phyloP scores from a whole-genome alignment of 2,888 invertebrate species.

The Microctonus aethiopoides region DNA sequence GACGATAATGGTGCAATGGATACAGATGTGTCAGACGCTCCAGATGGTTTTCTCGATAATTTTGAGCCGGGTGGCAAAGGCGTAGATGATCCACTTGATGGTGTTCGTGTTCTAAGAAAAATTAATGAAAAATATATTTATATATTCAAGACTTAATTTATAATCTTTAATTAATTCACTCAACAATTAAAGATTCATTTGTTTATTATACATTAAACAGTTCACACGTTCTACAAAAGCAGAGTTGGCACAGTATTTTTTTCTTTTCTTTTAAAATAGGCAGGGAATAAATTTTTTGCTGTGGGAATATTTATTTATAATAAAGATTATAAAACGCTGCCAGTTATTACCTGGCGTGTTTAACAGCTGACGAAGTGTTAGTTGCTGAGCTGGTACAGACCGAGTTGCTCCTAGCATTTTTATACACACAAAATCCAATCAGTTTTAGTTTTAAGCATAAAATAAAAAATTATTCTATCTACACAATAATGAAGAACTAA shows the following conservation, averaged over 20 bases:
- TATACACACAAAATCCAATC: constrained; percentile 41
- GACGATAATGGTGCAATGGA: constrained; percentile 69
- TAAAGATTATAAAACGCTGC: constrained; percentile 25
- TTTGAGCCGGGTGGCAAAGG: constrained; percentile 76
- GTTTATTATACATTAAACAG: neutral
- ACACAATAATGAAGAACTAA: neutral
- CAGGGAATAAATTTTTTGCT: too few species aligned
- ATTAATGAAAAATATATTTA: constrained; percentile 44
- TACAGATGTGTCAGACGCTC: constrained; percentile 75
- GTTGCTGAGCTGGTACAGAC: constrained; percentile 64
- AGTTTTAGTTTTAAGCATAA: constrained; percentile 34
- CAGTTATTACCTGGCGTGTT: constrained; percentile 62
- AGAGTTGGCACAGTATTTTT: neutral
- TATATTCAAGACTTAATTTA: neutral
- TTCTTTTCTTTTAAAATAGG: neutral
- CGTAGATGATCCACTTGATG: constrained; percentile 78
- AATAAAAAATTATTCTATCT: neutral
- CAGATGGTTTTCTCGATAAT: constrained; percentile 75
- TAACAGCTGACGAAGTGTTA: constrained; percentile 66
- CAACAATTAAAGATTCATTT: neutral
- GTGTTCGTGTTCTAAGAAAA: constrained; percentile 75
- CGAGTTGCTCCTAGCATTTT: constrained; percentile 63
- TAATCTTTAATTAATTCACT: too few species aligned
- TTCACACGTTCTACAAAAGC: neutral
- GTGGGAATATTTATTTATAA: too few species aligned